Evolutionary conservation across 2,888 invertebrate species (phyloP), one percentile per base, ranked within the genome.

Genomic region (Leucania comma): DNA sequence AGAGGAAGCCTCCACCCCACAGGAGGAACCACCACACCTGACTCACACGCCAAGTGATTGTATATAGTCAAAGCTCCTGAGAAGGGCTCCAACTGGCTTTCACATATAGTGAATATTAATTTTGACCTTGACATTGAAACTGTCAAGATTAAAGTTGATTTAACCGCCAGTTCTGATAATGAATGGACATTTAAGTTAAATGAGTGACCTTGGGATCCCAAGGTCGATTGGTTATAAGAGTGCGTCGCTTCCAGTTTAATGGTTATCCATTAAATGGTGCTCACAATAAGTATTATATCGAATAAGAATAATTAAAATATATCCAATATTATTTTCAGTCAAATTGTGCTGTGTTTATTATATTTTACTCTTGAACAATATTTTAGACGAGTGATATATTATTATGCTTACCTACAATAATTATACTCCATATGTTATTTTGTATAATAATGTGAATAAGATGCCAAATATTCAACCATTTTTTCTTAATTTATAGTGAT

Each of bases 391-490:
- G 93, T 93, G 92, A 91, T 92, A 91, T 87, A 88, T 86, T 88
- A 42, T 83, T 86, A 88, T 86, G 62, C 74, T 81, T 82, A 76
- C 75, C 69, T 84, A 79, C 71, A 67, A 72, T 78, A 71, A 84
- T 80, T 84, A 74, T 86, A 85, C 84, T 84, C 75, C 71, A 64
- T 78, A 82, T 80, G 56, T 80, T 83, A 78, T 76, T 65, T 80
- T 80, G 63, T 84, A 75, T 81, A 87, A 85, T 85, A 86, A 89
- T 93, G 94, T 94, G 92, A 94, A 93, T 93, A 89, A 93, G 91
- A 95, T 94, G 93, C 96, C 95, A 95, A 96, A 96, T 95, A 95
- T 92, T 91, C 91, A 90, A 89, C 84, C 80, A 84, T 84, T 89
- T 90, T 59, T 90, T 87, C 82, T 87, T 87, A 84, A 86, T 83